Evolutionary conservation across 2,113 vertebrate genomes (phyloP), one percentile per base, ranked within the genome.

Genomic region (Perca fluviatilis): DNA sequence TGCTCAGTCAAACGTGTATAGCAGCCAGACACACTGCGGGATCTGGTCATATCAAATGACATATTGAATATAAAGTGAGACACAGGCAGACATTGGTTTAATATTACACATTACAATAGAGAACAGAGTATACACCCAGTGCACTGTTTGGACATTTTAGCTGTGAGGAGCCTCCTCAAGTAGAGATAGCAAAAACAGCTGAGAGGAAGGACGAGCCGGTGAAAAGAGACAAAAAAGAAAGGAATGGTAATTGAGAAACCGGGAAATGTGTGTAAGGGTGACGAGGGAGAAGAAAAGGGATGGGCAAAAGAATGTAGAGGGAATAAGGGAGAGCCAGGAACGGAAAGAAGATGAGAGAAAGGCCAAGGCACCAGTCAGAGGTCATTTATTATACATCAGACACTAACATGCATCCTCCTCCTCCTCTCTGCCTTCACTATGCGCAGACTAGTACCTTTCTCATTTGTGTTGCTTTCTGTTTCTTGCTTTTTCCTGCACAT

Each of bases 321-420:
- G 75, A 73, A 69, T 60, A 18, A 63, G 50, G 27, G 60, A 73
- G 23, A 75, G 25, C 16, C 3, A 79, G 75, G 69, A 70, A 70
- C 2, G 23, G 85, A 84, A 75, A 50, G 60, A 50, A 53, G 65
- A 83, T 33, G 82, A 81, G 74, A 75, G 75, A 78, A 82, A 88
- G 65, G 71, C 79, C 66, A 77, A 65, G 21, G 70, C 75, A 73
- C 86, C 88, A 89, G 89, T 79, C 77, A 79, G 89, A 79, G 82
- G 73, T 92, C 86, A 94, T 93, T 82, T 85, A 93, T 93, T 89
- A 92, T 93, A 91, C 88, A 93, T 92, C 81, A 87, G 66, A 89
- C 77, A 53, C 15, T 30, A 12, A 18, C 78, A 57, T 62, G 21
- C 72, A 10, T 16, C 50, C 68, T 56, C 54, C 61, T 56, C 54